Conservation (phyloP, 2,797 vertebrate genomes). For the Halcyon badia region DNA sequence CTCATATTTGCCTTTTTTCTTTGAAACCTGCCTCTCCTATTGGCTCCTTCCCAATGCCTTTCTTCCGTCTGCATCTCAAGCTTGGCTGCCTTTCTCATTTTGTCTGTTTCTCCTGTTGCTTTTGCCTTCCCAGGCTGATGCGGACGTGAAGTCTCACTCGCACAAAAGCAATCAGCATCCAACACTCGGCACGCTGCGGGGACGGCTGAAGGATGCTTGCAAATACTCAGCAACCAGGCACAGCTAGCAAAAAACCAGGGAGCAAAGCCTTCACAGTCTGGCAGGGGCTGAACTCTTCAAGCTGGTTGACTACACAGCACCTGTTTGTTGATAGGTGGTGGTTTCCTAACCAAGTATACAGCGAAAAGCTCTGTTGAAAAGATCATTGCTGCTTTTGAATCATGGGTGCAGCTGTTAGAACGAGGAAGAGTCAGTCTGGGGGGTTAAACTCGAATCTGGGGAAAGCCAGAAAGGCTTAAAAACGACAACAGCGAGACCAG, state of each 20-base stretch:
- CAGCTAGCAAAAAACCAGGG: neutral
- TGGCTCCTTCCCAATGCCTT: conserved; percentile 60
- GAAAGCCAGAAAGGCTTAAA: neutral
- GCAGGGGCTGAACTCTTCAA: neutral
- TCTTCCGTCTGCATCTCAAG: conserved; percentile 68
- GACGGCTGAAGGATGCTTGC: neutral
- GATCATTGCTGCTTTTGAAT: neutral
- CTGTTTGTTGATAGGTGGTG: neutral
- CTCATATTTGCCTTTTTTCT: conserved; percentile 38
- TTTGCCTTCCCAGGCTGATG: conserved; percentile 20
- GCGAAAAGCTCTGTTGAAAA: neutral
- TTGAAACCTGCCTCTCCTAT: conserved; percentile 65
- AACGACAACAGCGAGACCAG: accelerated
- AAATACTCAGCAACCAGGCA: conserved; percentile 1
- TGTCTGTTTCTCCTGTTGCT: conserved; percentile 62
- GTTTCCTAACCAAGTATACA: neutral
- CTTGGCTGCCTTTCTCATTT: conserved; percentile 73
- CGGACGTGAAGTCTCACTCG: neutral
- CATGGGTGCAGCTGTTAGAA: neutral
- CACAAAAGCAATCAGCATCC: conserved; percentile 52
- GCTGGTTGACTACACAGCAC: neutral
- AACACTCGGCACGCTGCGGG: neutral
- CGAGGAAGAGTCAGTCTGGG: neutral
- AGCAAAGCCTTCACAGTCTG: neutral
- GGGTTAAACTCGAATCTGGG: neutral